A percentile compares a stretch with the other conserved stretches of the same genome.
These are phyloP conservation scores for Cheilosia impressa DNA, from an alignment of 2,888 invertebrate species.

Conservation along the genomic window DNA sequence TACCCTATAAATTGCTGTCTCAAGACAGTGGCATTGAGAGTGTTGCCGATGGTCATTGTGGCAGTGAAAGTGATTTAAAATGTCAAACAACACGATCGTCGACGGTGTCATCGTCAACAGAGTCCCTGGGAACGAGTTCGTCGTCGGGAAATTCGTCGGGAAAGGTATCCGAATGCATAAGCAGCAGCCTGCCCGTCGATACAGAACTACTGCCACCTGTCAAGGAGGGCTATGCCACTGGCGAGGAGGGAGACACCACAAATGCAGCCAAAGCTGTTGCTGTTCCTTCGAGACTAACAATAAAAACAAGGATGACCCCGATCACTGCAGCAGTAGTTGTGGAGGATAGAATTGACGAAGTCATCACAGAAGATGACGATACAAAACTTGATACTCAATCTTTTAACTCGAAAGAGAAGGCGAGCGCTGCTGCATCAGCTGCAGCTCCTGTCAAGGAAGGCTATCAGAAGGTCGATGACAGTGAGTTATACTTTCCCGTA, in stretches of 20 bases:
- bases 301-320: constrained; percentile 63
- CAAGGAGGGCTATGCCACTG: constrained; percentile 58
- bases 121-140: constrained; percentile 80
- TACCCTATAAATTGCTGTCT: constrained; percentile 79
- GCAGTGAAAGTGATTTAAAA: constrained; percentile 67
- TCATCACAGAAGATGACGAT: constrained; percentile 72
- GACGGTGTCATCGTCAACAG: constrained; percentile 74
- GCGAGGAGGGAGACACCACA: constrained; percentile 79
- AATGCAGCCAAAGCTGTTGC: constrained; percentile 79
- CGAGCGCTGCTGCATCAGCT: constrained; percentile 73
- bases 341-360: constrained; percentile 72
- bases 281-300: constrained; percentile 76
- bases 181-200: constrained; percentile 56
- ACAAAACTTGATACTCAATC: constrained; percentile 62
- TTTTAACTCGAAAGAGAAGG: constrained; percentile 41
- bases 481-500: constrained; percentile 79
- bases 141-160: constrained; percentile 75
- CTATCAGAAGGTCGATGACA: constrained; percentile 61
- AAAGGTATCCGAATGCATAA: constrained; percentile 70
- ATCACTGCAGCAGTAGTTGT: constrained; percentile 73
- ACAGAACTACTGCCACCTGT: constrained; percentile 59
- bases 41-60: constrained; percentile 75
- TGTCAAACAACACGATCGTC: constrained; percentile 62
- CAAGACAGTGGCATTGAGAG: constrained; percentile 83
- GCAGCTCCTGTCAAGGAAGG: constrained; percentile 66